Evolutionary conservation across 1,140 invertebrate genomes (phyloP).

Genomic region (Lasioglossum baleicum): DNA sequence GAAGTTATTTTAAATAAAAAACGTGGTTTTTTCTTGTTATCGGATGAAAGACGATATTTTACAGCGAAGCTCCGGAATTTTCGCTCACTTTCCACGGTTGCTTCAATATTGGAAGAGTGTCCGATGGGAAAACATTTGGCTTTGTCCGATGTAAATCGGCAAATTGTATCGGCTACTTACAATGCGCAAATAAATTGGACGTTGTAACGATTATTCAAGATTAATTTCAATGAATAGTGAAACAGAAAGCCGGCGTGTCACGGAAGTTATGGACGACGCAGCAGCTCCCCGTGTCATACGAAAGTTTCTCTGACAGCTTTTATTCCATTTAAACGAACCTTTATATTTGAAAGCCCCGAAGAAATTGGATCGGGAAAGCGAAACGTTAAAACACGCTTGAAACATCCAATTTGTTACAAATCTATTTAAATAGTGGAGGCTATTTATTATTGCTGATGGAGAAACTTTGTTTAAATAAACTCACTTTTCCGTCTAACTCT

Average conservation of each 20-base stretch:
- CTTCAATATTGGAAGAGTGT: conserved; percentile 15
- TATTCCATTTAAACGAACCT: too few species aligned
- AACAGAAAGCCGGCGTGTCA: not conserved
- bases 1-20: not conserved
- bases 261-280: too few species aligned
- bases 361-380: too few species aligned
- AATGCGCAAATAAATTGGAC: not conserved
- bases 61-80: not conserved
- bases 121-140: conserved; percentile 4
- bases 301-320: too few species aligned
- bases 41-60: not conserved
- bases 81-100: not conserved
- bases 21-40: not conserved
- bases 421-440: too few species aligned
- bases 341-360: too few species aligned
- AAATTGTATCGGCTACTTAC: not conserved
- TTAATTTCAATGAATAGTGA: conserved; percentile 1
- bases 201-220: conserved; percentile 11
- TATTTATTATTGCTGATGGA: too few species aligned
- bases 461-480: too few species aligned
- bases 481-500: too few species aligned
- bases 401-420: too few species aligned
- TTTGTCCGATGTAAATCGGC: not conserved
- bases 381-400: too few species aligned
- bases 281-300: too few species aligned